Conservation (phyloP, 2,113 vertebrate species). For the Garra rufa region DNA sequence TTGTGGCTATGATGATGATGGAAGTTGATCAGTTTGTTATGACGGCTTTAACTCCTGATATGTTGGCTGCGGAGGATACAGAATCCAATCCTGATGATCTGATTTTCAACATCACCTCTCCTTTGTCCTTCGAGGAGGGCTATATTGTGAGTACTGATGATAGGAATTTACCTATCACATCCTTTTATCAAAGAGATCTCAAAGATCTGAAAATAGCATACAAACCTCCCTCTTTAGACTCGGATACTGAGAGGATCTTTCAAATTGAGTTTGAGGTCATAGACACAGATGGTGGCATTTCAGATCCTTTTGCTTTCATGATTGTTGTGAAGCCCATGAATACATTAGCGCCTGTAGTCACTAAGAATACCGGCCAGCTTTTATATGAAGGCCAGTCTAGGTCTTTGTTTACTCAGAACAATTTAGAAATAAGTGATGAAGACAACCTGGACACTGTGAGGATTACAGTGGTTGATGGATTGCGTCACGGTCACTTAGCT, state of each 20-base stretch:
- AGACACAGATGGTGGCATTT: constrained; percentile 88
- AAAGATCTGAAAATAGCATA: constrained; percentile 90
- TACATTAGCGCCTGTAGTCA: constrained; percentile 88
- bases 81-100: constrained; percentile 84
- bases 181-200: constrained; percentile 90
- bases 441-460: constrained; percentile 85
- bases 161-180: constrained; percentile 87
- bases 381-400: constrained; percentile 94
- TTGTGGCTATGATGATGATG: constrained; percentile 96
- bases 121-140: constrained; percentile 86
- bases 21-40: constrained; percentile 96
- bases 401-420: constrained; percentile 82
- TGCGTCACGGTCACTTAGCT: constrained; percentile 85
- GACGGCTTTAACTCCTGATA: constrained; percentile 90
- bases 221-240: constrained; percentile 86
- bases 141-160: constrained; percentile 94
- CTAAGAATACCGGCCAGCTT: constrained; percentile 88
- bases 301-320: constrained; percentile 92
- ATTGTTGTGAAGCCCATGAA: constrained; percentile 97
- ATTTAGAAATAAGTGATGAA: constrained; percentile 89
- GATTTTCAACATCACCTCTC: constrained; percentile 91
- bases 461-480: constrained; percentile 86
- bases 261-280: constrained; percentile 90
- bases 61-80: constrained; percentile 88
- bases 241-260: constrained; percentile 87